Evolutionary conservation across 2,113 vertebrate genomes (phyloP).

Genomic region (Mellivora capensis): DNA sequence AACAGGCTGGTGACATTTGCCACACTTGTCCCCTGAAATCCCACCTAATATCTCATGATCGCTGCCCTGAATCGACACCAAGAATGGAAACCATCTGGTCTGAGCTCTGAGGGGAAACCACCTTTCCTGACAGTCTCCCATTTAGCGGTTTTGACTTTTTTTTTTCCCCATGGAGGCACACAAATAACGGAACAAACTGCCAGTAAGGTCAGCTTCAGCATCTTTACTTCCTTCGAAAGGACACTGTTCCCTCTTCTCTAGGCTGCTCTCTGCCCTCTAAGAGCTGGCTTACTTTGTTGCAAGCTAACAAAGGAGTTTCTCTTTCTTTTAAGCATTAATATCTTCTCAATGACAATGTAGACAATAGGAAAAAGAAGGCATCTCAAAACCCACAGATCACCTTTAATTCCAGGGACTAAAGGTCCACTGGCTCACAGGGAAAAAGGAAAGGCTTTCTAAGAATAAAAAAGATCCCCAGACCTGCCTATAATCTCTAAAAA

Average conservation of each 20-base stretch:
- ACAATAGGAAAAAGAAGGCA: not conserved
- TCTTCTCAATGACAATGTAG: conserved; percentile 17
- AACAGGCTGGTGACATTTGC: not conserved
- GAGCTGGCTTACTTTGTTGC: conserved; percentile 6
- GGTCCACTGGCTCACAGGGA: not conserved
- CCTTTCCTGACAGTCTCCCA: not conserved
- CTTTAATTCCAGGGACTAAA: conserved; percentile 42
- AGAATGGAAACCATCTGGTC: not conserved
- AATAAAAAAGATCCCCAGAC: not conserved
- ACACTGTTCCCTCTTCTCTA: not conserved
- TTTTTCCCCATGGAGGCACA: not conserved
- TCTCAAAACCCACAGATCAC: not conserved
- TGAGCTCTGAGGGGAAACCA: not conserved
- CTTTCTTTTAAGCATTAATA: conserved; percentile 2
- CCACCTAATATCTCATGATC: not conserved
- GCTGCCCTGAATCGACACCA: not conserved
- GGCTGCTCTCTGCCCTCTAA: not conserved
- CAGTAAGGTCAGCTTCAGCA: not conserved
- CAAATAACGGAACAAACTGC: not conserved
- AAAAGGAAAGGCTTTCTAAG: not conserved
- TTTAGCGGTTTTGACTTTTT: not conserved
- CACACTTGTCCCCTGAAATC: not conserved
- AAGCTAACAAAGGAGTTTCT: not conserved
- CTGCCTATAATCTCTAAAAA: not conserved
- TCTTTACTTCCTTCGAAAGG: not conserved